Base-by-base conservation (phyloP, 2,888 invertebrate species). In the Chaetoderma sp. region DNA sequence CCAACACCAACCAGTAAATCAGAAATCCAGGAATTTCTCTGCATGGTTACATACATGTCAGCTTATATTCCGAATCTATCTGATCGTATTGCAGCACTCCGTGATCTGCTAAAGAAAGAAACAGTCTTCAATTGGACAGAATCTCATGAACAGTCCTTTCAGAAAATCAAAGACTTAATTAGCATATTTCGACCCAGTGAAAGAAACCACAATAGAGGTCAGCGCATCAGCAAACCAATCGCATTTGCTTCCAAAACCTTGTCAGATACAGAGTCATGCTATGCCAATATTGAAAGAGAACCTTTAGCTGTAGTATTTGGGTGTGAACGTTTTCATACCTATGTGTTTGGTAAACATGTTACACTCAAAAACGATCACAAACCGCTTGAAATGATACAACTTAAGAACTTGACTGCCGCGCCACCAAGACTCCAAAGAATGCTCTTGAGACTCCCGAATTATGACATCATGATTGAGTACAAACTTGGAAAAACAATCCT, bases 301-400 rank as follows among this genome's bases (percentile, higher is more conserved):
- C 57, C 61, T 8, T 39, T 73, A n/a, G 71, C 66, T 28, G 55
- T 62, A 13, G 72, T 73, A 0, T 70, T 68, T 32, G 72, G 62
- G 2, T 52, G 57, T n/a, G 44, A 63, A 49, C 32, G 55, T 23
- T 70, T 68, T 28, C 66, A 66, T 32, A 68, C 62, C 2, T 67
- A 60, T 49, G 8, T 66, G 21, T 71, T 57, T n/a, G 65, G 65
- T 21, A 13, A 45, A 13, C 57, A 39, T 13, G 50, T 71, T 49
- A 44, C 4, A 8, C 45, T 68, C 27, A 33, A 54, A 5, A 33
- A 60, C 4, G 71, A 68, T 36, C 61, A 69, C 60, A 67, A 64
- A 39, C 71, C 62, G 8, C 52, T 72, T 50, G 68, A 56, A 18
- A 60, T 30, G 39, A 72, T 72, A 10, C 58, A 18, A 6, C 13